phyloP scores from a whole-genome alignment of 1,140 invertebrate species.

The Brachionus plicatilis region DNA sequence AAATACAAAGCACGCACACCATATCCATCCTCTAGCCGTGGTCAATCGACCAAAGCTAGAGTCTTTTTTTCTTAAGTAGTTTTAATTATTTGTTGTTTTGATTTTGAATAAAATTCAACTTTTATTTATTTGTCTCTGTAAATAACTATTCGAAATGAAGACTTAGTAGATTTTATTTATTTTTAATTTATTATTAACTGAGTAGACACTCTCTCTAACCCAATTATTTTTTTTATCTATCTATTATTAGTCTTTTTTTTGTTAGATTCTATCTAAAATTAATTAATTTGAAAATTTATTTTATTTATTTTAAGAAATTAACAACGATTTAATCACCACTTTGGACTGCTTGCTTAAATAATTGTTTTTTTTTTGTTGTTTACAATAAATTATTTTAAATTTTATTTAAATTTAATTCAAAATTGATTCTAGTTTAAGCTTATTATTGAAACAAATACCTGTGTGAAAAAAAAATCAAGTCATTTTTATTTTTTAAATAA shows the following conservation, averaged over 20 bases:
- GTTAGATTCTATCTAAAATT: neutral
- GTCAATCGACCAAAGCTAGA: neutral
- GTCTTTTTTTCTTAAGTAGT: neutral
- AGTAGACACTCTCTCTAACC: neutral
- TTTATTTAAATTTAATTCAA: neutral
- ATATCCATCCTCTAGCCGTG: neutral
- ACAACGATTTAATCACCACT: neutral
- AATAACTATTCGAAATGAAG: neutral
- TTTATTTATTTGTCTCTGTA: neutral
- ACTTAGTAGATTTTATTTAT: neutral
- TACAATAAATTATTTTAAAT: neutral
- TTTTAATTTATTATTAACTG: neutral
- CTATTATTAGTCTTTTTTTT: neutral
- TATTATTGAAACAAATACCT: no score
- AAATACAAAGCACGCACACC: neutral
- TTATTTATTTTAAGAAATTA: neutral
- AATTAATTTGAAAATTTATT: neutral
- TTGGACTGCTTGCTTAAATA: neutral
- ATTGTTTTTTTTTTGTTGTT: neutral
- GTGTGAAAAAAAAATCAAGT: no score
- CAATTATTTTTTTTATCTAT: no score
- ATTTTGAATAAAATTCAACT: neutral
- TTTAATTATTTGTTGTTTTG: neutral
- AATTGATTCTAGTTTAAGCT: no score
- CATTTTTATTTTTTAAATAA: no score